Evolutionary conservation across 2,888 invertebrate genomes (phyloP).

Genomic region (Parapristionchus giblindavisi): DNA sequence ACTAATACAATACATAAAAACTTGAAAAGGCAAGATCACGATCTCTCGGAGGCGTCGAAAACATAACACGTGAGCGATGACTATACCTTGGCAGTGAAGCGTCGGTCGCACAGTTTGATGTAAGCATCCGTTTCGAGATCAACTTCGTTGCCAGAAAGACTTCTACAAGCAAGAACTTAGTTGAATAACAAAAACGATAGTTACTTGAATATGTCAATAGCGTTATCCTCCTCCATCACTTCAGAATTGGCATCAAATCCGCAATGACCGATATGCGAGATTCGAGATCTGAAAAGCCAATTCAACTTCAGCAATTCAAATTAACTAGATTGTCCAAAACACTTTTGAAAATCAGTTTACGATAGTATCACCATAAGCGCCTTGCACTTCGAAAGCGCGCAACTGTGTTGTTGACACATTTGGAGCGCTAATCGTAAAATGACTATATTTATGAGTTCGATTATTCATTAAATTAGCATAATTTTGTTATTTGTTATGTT

Average conservation of each 20-base stretch:
- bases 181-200: background rate
- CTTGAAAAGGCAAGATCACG: too few relatives aligned
- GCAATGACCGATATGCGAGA: too few relatives aligned
- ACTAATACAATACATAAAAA: too few relatives aligned
- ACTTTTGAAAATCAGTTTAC: too few relatives aligned
- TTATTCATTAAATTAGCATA: too few relatives aligned
- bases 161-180: too few relatives aligned
- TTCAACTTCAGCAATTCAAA: too few relatives aligned
- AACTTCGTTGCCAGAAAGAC: conserved; percentile 14
- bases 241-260: background rate
- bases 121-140: conserved; percentile 21
- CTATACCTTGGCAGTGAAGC: conserved; percentile 27
- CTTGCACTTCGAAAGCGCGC: background rate
- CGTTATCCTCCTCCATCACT: conserved; percentile 68
- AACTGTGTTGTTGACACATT: background rate
- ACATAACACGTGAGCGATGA: too few relatives aligned
- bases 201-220: conserved; percentile 62
- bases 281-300: too few relatives aligned
- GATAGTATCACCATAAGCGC: background rate
- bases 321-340: too few relatives aligned
- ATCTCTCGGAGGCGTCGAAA: background rate
- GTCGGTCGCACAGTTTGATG: conserved; percentile 9
- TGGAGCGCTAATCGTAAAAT: background rate
- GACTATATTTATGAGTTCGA: background rate
- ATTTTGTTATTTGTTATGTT: too few relatives aligned